Evolutionary conservation across 64 coral and sea anemone species (phyloP).

Genomic region (Orbicella faveolata): DNA sequence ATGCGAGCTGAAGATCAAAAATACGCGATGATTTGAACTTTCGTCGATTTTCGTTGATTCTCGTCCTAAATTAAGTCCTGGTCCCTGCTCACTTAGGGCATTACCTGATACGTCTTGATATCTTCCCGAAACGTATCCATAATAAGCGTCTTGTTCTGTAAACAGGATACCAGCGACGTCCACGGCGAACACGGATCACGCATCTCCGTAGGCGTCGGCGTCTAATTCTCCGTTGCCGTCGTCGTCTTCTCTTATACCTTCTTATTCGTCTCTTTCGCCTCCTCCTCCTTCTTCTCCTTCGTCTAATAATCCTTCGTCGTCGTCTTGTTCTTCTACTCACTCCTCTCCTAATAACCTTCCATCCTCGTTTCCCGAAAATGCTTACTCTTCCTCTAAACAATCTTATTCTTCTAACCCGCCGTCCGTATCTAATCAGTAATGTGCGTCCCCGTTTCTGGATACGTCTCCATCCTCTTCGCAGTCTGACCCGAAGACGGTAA

Average conservation of each 20-base stretch:
- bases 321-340: background rate
- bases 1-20: no score
- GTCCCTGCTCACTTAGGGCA: background rate
- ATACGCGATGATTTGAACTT: no score
- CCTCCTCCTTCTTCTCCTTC: constrained; percentile 18
- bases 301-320: background rate
- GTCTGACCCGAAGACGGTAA: background rate
- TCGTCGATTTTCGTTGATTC: no score
- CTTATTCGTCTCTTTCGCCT: background rate
- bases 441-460: background rate
- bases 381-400: background rate
- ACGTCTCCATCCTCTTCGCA: background rate
- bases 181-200: constrained; percentile 6
- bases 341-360: background rate
- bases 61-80: background rate
- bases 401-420: background rate
- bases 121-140: background rate
- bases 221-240: background rate
- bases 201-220: background rate
- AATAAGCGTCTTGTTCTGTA: background rate
- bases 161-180: background rate
- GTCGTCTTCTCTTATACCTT: constrained; percentile 2
- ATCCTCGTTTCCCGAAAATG: background rate
- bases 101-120: background rate
- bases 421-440: background rate